phyloP scores from a whole-genome alignment of 2,888 invertebrate genomes.

The Nomada flava region DNA sequence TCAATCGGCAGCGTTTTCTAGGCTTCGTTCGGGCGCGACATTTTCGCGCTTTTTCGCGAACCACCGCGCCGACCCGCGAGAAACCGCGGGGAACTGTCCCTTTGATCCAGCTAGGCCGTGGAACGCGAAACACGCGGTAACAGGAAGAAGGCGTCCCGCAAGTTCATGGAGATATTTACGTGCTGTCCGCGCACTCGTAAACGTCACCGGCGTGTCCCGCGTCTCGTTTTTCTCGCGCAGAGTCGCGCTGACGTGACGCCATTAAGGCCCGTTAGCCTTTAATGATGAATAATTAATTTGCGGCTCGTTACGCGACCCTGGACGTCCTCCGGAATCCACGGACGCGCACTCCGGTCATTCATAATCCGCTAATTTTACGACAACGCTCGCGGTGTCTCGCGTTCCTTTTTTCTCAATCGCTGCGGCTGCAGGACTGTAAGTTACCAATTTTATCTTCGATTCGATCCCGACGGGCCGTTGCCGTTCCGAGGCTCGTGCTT shows the following conservation, averaged over 20 bases:
- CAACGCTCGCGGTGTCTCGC: no score
- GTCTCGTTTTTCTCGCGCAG: constrained; percentile 65
- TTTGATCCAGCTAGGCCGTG: constrained; percentile 45
- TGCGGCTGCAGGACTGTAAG: background rate
- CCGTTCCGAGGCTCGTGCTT: background rate
- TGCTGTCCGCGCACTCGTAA: constrained; percentile 78
- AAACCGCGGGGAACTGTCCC: background rate
- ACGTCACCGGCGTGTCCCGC: constrained; percentile 70
- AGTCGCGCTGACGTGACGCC: constrained; percentile 58
- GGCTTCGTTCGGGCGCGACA: background rate
- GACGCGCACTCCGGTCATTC: constrained; percentile 14
- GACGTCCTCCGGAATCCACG: constrained; percentile 7
- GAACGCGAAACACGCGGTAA: constrained; percentile 63
- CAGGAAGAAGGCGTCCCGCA: constrained; percentile 71
- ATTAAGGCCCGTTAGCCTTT: constrained; percentile 64
- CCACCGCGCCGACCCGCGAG: background rate
- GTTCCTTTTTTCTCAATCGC: background rate
- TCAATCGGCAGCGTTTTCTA: constrained; percentile 20
- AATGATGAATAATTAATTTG: constrained; percentile 74
- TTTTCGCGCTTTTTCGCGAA: constrained; percentile 31
- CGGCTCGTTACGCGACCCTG: constrained; percentile 59
- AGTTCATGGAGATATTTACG: constrained; percentile 78
- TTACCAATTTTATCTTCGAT: background rate
- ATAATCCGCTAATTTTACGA: constrained; percentile 22
- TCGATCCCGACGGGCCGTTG: background rate